Evolutionary conservation across 2,113 vertebrate genomes (phyloP), one percentile per base, ranked within the genome.

Genomic region (Butorides virescens): DNA sequence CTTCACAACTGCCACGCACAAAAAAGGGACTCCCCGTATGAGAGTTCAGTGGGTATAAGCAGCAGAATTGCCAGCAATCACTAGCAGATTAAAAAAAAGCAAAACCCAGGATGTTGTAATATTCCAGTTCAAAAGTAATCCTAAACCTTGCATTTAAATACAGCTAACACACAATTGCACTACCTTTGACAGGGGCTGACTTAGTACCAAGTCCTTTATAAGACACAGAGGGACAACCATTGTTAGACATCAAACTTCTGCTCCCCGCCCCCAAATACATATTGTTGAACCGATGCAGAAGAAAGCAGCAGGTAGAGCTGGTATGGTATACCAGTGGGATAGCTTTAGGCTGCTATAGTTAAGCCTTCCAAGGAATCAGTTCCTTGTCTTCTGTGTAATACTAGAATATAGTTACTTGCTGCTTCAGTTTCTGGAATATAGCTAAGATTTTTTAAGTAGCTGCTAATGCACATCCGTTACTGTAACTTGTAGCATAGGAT

Each of bases 101-200:
- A 36, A 92, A 79, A 77, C 3, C 27, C 17, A 63, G 21, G 12
- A 42, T 27, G 7, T 36, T 76, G 76, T 72, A 42, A 71, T 68
- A 27, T 70, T 87, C n/a, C 11, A 16, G 30, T 79, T 93, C 19
- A 59, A 63, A 90, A 73, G 39, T 62, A 82, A 66, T 59, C n/a
- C 67, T 67, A 82, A 92, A 76, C 30, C 27, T 84, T 66, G 3
- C 37, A 42, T 91, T 92, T 94, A 67, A 89, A 49, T 42, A 73
- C 4, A 20, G 13, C 55, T 52, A 47, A 37, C 3, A 2, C 53
- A 36, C 39, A 68, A 8, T 44, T 91, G 76, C n/a, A 26, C 34
- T 91, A 19, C 39, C 30, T 66, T 39, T 52, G 26, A 50, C n/a
- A 39, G 80, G 37, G 49, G 29, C 21, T 39, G 10, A 56, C 42